Evolutionary conservation across 1,140 invertebrate species (phyloP).

Genomic region (Drosophila fuyamai): DNA sequence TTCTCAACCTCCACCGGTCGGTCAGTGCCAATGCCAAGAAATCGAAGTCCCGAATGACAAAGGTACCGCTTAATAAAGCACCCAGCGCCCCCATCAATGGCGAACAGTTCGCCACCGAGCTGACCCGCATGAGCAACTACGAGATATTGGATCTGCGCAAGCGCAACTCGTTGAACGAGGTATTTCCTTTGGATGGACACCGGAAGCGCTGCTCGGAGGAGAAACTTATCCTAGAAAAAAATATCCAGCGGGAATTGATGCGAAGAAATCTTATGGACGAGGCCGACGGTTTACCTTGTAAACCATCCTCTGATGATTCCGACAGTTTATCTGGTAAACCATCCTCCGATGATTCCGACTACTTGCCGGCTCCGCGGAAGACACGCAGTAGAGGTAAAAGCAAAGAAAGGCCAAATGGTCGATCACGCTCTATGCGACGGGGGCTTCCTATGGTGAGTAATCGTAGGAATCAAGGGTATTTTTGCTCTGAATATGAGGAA

Average conservation of each 20-base stretch:
- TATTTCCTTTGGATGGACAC: constrained; percentile 38
- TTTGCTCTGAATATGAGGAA: too few species aligned
- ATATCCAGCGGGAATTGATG: constrained; percentile 58
- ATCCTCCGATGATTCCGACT: neutral
- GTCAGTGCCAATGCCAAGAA: neutral
- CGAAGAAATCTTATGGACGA: constrained; percentile 33
- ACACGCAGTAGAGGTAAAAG: neutral
- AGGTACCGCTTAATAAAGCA: constrained; percentile 61
- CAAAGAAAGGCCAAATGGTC: neutral
- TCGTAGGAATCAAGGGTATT: neutral
- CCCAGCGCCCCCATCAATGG: constrained; percentile 68
- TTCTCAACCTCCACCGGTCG: constrained; percentile 58
- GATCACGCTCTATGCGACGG: neutral
- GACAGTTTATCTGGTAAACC: neutral
- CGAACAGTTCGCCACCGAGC: constrained; percentile 63
- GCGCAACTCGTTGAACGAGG: constrained; percentile 57
- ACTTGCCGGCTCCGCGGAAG: neutral
- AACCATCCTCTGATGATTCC: neutral
- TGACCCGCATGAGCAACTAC: constrained; percentile 63
- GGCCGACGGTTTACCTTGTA: neutral
- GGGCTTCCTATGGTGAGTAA: constrained; percentile 20
- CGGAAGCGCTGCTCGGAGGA: constrained; percentile 14
- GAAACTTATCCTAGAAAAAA: constrained; percentile 36
- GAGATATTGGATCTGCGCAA: constrained; percentile 78
- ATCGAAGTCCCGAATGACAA: neutral